Percentiles rank a stretch among this genome's conserved stretches.
phyloP scores from a whole-genome alignment of 2,888 invertebrate genomes.

The Luperina nickerlii region DNA sequence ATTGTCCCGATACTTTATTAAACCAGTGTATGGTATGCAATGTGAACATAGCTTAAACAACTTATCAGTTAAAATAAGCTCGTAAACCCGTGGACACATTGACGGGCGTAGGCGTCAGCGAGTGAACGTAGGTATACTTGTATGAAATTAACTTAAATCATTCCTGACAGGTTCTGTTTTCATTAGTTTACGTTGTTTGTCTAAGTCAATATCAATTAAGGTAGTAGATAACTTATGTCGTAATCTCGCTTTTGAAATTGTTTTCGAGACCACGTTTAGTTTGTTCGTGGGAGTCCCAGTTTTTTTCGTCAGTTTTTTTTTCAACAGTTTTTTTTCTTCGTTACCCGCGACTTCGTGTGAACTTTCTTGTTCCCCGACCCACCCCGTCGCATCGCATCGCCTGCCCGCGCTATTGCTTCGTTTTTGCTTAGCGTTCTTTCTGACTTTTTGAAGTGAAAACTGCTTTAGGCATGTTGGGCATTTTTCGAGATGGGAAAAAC shows the following conservation, averaged over 20 bases:
- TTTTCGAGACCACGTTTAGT: not conserved
- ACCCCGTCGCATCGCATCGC: too few species aligned
- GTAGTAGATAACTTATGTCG: constrained; percentile 15
- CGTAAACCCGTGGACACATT: constrained; percentile 15
- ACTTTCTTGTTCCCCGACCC: not conserved
- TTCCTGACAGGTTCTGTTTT: constrained; percentile 31
- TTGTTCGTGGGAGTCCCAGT: not conserved
- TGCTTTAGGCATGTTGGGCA: too few species aligned
- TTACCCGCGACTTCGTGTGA: not conserved
- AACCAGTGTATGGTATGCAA: not conserved
- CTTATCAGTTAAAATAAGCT: constrained; percentile 13
- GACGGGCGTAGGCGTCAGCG: constrained; percentile 41
- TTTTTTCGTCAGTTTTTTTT: not conserved
- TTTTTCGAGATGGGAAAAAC: too few species aligned
- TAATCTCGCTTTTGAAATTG: constrained; percentile 16
- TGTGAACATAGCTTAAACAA: constrained; percentile 1
- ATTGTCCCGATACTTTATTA: not conserved
- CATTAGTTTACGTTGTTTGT: constrained; percentile 50
- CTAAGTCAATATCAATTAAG: constrained; percentile 47
- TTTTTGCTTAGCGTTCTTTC: too few species aligned
- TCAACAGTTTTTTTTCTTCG: not conserved
- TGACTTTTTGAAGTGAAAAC: too few species aligned
- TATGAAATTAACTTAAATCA: constrained; percentile 45
- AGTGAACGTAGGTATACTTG: constrained; percentile 3
- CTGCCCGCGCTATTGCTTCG: too few species aligned